Evolutionary conservation across 1,140 invertebrate genomes (phyloP), one percentile per base, ranked within the genome.

Genomic region (Papilio helenus): DNA sequence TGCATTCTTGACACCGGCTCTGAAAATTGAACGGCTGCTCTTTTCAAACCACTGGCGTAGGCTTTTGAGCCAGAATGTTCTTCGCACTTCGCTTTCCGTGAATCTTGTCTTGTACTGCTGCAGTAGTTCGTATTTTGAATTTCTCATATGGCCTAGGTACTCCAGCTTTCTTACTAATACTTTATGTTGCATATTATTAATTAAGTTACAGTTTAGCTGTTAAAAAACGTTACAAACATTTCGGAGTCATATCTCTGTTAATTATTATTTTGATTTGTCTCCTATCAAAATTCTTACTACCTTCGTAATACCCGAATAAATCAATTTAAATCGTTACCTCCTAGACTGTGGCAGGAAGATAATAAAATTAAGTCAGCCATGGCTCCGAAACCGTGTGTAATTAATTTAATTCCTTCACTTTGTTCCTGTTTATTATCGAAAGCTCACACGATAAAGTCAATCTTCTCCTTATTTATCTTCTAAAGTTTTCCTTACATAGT

Each of bases 301-400:
- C 61, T 68, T 68, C 61, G 26, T 68, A 29, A 68, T 29, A 5
- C 61, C 14, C 26, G 12, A 68, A 68, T 26, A 1, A 26, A 34
- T 68, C 61, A 68, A 68, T 68, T 68, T 34, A 29, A 68, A 68
- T 68, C 26, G 26, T 12, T 68, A 68, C 26, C 61, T 68, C 3
- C 61, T 29, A 68, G 26, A 68, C 61, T 29, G 58, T 61, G 61
- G 26, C 26, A 34, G n/a, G 10, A 16, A 49, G 72, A 74, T 74
- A 74, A 74, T 74, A 74, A 74, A 74, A 26, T 74, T 74, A 49
- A 26, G 14, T 16, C 72, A 74, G 23, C 42, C 23, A 49, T 74
- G 9, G 39, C 39, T n/a, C 7, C 72, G 12, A 44, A 44, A n/a
- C 18, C 71, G 71, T 72, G 34, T 46, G 23, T 74, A 74, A 74